Evolutionary conservation across 2,888 invertebrate genomes (phyloP).

Genomic region (Minunthozetes semirufus): DNA sequence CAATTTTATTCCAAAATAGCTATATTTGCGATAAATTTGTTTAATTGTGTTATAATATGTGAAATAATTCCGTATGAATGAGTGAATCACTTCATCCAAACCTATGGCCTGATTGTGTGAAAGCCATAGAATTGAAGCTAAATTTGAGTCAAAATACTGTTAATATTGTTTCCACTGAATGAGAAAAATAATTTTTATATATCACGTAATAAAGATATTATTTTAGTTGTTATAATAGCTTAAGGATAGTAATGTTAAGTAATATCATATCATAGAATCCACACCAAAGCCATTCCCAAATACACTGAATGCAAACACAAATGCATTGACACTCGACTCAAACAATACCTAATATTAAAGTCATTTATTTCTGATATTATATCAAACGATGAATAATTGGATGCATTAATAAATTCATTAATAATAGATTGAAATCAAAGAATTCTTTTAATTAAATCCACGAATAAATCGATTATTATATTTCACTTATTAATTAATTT

Average conservation of each 20-base stretch:
- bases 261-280: background rate
- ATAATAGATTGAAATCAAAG: no score
- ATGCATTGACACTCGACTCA: background rate
- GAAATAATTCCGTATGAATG: no score
- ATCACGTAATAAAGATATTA: constrained; percentile 21
- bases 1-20: no score
- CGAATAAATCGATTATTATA: no score
- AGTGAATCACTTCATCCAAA: no score
- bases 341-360: background rate
- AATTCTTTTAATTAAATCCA: background rate
- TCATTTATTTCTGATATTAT: background rate
- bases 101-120: no score
- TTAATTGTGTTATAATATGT: no score
- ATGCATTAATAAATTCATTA: no score
- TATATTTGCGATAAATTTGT: no score
- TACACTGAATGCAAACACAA: background rate
- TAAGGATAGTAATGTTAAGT: no score
- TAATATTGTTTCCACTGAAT: background rate
- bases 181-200: background rate
- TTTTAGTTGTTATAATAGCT: background rate
- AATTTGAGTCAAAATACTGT: background rate
- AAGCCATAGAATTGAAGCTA: background rate
- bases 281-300: background rate
- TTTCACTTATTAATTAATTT: no score
- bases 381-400: no score